Percentiles rank a stretch among this genome's conserved stretches.
phyloP scores from a whole-genome alignment of 2,113 vertebrate genomes.

The Dromaius novaehollandiae region DNA sequence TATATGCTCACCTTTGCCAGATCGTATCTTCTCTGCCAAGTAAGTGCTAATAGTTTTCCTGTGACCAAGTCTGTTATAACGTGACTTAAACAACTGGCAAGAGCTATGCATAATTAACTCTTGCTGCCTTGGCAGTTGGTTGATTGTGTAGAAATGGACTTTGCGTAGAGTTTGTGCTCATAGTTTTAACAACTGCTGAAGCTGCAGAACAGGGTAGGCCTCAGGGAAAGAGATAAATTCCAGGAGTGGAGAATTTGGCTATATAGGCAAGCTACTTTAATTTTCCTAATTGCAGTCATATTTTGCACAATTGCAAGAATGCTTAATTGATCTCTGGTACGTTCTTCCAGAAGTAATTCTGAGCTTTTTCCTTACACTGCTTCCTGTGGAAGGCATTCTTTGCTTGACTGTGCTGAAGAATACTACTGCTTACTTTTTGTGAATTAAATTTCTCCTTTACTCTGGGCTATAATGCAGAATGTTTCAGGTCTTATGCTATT shows the following conservation, averaged over 20 bases:
- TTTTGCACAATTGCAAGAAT: neutral
- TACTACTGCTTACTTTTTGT: neutral
- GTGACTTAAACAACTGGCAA: neutral
- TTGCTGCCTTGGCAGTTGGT: slow-evolving; percentile 2
- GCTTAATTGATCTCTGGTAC: neutral
- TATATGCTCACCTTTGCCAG: neutral
- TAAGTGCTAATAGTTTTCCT: slow-evolving; percentile 29
- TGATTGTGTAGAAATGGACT: slow-evolving; percentile 10
- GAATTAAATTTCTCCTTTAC: neutral
- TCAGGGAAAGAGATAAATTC: slow-evolving; percentile 8
- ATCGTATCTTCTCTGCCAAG: neutral
- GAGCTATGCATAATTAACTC: neutral
- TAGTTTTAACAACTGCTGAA: neutral
- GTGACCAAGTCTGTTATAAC: neutral
- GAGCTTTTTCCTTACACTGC: neutral
- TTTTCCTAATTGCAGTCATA: slow-evolving; percentile 33
- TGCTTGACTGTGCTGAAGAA: neutral
- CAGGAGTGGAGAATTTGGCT: neutral
- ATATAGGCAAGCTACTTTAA: slow-evolving; percentile 12
- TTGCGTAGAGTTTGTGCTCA: neutral
- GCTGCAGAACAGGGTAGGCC: neutral
- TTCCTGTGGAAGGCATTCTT: neutral
- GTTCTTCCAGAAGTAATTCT: neutral
- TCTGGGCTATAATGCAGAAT: neutral
- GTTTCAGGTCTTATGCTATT: neutral